Percentiles rank a stretch among this genome's conserved stretches.
Evolutionary conservation across 2,113 vertebrate genomes (phyloP).

Genomic region (Caloenas nicobarica): DNA sequence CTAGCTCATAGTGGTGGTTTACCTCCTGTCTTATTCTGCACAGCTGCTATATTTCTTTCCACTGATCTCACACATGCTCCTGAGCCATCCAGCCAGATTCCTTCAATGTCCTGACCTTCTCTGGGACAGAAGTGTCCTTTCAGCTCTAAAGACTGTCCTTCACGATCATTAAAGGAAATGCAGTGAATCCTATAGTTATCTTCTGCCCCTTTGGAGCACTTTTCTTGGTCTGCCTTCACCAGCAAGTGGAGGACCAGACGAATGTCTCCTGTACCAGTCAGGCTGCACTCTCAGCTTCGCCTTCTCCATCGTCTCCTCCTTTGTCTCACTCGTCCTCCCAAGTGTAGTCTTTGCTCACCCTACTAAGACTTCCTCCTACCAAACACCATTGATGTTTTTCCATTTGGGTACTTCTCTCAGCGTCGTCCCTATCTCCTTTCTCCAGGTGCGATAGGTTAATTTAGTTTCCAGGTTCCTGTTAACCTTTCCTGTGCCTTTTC

Average conservation of each 20-base stretch:
- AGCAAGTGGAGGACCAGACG: neutral
- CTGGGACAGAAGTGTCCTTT: neutral
- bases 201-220: neutral
- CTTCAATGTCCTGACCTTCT: neutral
- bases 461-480: constrained; percentile 41
- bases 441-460: constrained; percentile 29
- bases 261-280: rapidly evolving
- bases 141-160: neutral
- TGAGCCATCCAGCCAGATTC: rapidly evolving
- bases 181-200: neutral
- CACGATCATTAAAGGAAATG: neutral
- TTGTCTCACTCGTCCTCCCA: neutral
- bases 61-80: rapidly evolving
- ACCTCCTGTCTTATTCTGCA: neutral
- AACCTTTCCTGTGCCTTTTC: constrained; percentile 45
- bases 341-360: neutral
- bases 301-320: neutral
- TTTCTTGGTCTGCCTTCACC: neutral
- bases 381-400: neutral
- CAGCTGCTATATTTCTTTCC: constrained; percentile 2
- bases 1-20: neutral
- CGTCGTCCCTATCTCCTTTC: constrained; percentile 50
- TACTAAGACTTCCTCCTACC: neutral
- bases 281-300: neutral
- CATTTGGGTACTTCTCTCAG: neutral